Evolutionary conservation across 2,797 vertebrate species (phyloP), one percentile per base, ranked within the genome.

Genomic region (Coracias cyanogaster): DNA sequence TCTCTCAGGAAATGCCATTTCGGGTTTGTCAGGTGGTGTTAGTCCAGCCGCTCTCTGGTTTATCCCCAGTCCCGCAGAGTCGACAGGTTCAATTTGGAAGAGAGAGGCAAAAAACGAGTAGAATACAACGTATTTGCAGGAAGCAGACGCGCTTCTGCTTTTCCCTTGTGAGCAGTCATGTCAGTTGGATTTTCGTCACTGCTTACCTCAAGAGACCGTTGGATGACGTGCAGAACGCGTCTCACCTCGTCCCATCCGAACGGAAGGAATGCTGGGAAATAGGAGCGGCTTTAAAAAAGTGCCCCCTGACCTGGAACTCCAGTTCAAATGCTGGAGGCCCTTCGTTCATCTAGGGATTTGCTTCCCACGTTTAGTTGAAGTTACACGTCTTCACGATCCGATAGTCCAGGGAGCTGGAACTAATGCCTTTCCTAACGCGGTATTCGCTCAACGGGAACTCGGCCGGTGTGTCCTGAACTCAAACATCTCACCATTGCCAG

Each of bases 171-270:
- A 39, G 9, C 5, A 18, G 37, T 21, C 46, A 5, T 6, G 10
- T 29, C 13, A 2, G 11, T 66, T 54, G 62, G 17, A 15, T 22
- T 62, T 52, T 28, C 5, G 6, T 49, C 9, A 2, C 39, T 22
- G 54, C 48, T 72, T 26, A 15, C 25, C 48, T 86, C 17, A 8
- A 16, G 71, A n/a, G 52, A 25, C 26, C 0, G 5, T 41, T 37
- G 17, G 28, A 1, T 19, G 45, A 19, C 10, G 6, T 1, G 6
- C 33, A 12, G 2, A 22, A 14, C 0, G 2, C 20, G 6, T 22
- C 5, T 66, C 25, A 1, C 46, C 46, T 58, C 58, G 9, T 54
- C 39, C 41, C 33, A 13, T 37, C 37, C 37, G 8, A 37, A 37
- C 37, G 37, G 20, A 20, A 41, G 41, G 21, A 18, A 15, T 12